Conservation (phyloP, 2,797 vertebrate species). For the Characodon lateralis region DNA sequence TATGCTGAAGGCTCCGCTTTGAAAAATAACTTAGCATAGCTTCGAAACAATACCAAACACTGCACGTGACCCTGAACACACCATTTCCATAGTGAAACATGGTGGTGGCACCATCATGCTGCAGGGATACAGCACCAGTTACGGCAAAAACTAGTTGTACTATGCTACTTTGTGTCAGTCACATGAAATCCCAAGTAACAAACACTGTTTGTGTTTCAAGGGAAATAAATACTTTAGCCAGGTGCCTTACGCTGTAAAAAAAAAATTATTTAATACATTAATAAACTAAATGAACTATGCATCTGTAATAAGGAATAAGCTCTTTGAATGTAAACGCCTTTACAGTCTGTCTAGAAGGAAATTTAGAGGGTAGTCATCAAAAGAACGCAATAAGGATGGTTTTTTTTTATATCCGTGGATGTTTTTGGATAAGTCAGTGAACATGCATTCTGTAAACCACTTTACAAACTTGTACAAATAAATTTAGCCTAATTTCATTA, state of each 20-base stretch:
- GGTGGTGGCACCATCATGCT: neutral
- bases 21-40: neutral
- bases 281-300: neutral
- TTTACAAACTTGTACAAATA: slow-evolving; percentile 11
- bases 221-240: neutral
- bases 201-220: neutral
- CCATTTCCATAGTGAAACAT: neutral
- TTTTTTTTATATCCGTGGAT: neutral
- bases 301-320: neutral
- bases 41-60: neutral
- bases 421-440: neutral
- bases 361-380: neutral
- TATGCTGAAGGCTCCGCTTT: neutral
- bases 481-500: slow-evolving; percentile 15
- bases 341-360: neutral
- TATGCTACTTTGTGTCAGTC: neutral
- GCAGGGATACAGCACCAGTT: neutral
- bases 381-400: neutral
- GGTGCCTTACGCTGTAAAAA: neutral
- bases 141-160: neutral
- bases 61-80: neutral
- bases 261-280: neutral
- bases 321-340: neutral
- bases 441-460: slow-evolving; percentile 5
- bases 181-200: neutral